phyloP scores from a whole-genome alignment of 2,888 invertebrate species.

The Drosophila gaucha region DNA sequence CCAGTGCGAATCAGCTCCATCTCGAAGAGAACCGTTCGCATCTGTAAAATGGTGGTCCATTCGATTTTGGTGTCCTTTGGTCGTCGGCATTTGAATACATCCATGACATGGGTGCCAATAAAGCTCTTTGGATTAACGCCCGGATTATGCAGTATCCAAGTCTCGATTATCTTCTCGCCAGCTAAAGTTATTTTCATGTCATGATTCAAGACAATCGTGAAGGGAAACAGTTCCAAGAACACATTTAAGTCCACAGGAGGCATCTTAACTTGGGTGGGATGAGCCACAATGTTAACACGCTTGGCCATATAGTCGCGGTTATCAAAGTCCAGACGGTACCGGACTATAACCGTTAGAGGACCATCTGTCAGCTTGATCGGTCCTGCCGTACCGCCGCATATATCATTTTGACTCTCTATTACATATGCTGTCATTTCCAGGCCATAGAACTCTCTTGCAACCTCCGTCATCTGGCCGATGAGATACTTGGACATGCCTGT shows the following conservation, averaged over 20 bases:
- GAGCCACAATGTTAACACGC: slow-evolving; percentile 82
- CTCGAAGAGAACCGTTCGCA: slow-evolving; percentile 94
- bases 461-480: slow-evolving; percentile 95
- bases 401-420: slow-evolving; percentile 88
- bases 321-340: slow-evolving; percentile 93
- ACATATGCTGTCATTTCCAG: slow-evolving; percentile 89
- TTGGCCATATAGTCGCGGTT: slow-evolving; percentile 89
- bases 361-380: slow-evolving; percentile 82
- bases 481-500: slow-evolving; percentile 93
- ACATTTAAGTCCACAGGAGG: slow-evolving; percentile 88
- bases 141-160: slow-evolving; percentile 88
- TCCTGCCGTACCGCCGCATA: slow-evolving; percentile 67
- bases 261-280: slow-evolving; percentile 82
- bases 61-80: slow-evolving; percentile 92
- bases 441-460: slow-evolving; percentile 86
- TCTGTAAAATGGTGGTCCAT: slow-evolving; percentile 91
- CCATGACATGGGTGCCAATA: slow-evolving; percentile 88
- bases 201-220: slow-evolving; percentile 91
- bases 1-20: slow-evolving; percentile 90
- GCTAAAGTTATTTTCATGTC: slow-evolving; percentile 91
- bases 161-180: slow-evolving; percentile 91
- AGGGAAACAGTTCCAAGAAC: slow-evolving; percentile 93
- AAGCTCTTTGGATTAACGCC: slow-evolving; percentile 85
- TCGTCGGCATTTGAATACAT: slow-evolving; percentile 91
- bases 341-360: slow-evolving; percentile 87